A percentile compares a stretch with the other conserved stretches of the same genome.
Evolutionary conservation across 2,888 invertebrate genomes (phyloP).

Genomic region (Pristionchus entomophagus): DNA sequence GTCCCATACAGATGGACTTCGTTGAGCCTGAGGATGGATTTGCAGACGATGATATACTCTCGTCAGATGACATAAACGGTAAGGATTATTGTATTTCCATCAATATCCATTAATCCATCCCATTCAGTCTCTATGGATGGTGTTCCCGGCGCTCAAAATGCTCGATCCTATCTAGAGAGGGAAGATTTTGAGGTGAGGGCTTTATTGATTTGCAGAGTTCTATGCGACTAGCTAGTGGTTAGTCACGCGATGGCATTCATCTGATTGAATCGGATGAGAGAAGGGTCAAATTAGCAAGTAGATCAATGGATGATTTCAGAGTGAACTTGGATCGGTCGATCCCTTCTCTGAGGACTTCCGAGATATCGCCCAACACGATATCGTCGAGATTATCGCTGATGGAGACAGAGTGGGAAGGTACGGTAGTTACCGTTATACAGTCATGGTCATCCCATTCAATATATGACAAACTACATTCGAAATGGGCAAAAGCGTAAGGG

Average conservation of each 20-base stretch:
- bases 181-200: conserved; percentile 62
- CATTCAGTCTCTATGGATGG: conserved; percentile 39
- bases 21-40: conserved; percentile 73
- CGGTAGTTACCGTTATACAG: no score
- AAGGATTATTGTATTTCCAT: conserved; percentile 32
- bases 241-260: conserved; percentile 1
- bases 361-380: conserved; percentile 85
- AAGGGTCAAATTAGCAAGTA: not conserved
- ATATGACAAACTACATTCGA: conserved; percentile 6
- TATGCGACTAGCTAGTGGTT: not conserved
- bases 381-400: conserved; percentile 86
- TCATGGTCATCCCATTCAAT: not conserved
- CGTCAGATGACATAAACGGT: conserved; percentile 64
- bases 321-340: conserved; percentile 55
- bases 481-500: no score
- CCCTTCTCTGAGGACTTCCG: conserved; percentile 74
- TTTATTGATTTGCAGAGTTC: conserved; percentile 4
- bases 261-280: not conserved
- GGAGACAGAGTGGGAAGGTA: conserved; percentile 74
- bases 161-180: conserved; percentile 63
- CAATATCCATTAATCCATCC: not conserved
- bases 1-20: no score
- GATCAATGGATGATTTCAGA: not conserved
- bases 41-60: conserved; percentile 73
- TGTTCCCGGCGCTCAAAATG: conserved; percentile 50